Base-by-base conservation (phyloP, 1,140 invertebrate species). In the Drosophila tropicalis region DNA sequence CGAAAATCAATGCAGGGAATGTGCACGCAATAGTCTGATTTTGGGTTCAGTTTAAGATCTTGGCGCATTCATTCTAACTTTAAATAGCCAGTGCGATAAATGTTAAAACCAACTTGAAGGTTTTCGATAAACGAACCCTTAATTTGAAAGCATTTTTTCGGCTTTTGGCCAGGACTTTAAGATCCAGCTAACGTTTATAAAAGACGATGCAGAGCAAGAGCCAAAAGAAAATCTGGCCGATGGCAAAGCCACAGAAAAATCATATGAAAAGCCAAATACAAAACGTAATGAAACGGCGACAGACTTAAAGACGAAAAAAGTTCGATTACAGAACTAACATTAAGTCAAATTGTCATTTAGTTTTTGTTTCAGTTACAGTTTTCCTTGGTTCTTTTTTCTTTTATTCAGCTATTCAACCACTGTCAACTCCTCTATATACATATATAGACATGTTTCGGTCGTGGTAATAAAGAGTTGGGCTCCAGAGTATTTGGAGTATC, bases 401-500 rank as follows among this genome's bases (percentile, higher is more conserved):
- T 19, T 17, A 1, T 51, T 51, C 17, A 51, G 7, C 19, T 51
- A 51, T 51, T 51, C 44, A 22, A 17, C 19, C 44, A 51, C 44
- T 51, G 44, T 51, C 61, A 62, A 29, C 29, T 29, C 5, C 29
- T 44, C 60, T 15, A 54, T 40, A 65, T 32, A 54, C 47, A 65
- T 32, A 60, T 13, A 70, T 17, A 51, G 29, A 19, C 44, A 51
- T 22, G 17, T 51, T 9, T 15, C 6, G 44, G 44, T 47, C 15
- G 44, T 72, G 60, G 70, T 87, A 86, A 86, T 86, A 86, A 86
- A 86, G 76, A 68, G 72, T 69, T 56, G 67, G 72, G 70, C 79
- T 72, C 76, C 72, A 67, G 83, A 79, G 83, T 71, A 86, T 82
- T 51, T 72, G 79, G 76, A 76, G 67, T 83, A 86, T 87, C 83